A percentile compares a stretch with the other conserved stretches of the same genome.
phyloP scores from a whole-genome alignment of 2,888 invertebrate genomes.

The Vannuccia rotundouncinata region DNA sequence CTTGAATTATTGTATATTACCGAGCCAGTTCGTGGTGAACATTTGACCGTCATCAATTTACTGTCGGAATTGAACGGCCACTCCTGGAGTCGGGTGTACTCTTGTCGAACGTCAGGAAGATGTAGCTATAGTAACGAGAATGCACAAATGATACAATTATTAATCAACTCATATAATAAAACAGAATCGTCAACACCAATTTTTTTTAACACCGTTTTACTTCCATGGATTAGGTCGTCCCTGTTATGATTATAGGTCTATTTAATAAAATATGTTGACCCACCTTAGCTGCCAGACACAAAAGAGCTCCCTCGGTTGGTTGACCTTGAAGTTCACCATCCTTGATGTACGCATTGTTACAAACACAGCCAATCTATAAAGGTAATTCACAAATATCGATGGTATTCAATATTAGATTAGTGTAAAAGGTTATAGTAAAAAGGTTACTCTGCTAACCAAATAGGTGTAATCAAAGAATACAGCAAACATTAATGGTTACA shows the following conservation, averaged over 20 bases:
- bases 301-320: conserved; percentile 92
- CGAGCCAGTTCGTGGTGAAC: conserved; percentile 49
- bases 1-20: not conserved
- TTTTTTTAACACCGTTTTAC: no score
- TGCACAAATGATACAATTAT: not conserved
- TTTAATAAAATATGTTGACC: conserved; percentile 33
- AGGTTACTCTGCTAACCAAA: no score
- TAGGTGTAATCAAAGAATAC: no score
- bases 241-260: no score
- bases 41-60: conserved; percentile 96
- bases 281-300: conserved; percentile 81
- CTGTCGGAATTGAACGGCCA: conserved; percentile 94
- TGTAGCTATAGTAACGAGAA: conserved; percentile 62
- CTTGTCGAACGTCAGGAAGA: conserved; percentile 71
- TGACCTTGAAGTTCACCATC: conserved; percentile 76
- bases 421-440: no score
- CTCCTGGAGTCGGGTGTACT: conserved; percentile 78
- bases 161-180: not conserved
- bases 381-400: not conserved
- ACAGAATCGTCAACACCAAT: no score
- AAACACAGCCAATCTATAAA: conserved; percentile 68
- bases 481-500: no score
- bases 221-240: no score
- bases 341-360: conserved; percentile 87
- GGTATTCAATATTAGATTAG: no score